Evolutionary conservation across 2,113 vertebrate genomes (phyloP).

Genomic region (Rhynchomys soricoides): DNA sequence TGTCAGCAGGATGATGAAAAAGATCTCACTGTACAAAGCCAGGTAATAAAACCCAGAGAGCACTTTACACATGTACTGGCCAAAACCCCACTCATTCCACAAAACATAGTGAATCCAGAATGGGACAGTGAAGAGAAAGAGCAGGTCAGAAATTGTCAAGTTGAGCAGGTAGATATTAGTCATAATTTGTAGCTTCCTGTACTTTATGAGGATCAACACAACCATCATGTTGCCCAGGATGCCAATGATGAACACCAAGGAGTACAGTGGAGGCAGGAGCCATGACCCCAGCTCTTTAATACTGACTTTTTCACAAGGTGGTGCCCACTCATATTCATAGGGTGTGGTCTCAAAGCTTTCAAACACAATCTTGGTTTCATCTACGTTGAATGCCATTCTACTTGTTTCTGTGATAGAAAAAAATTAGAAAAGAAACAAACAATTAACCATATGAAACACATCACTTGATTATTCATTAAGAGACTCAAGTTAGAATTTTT

Average conservation of each 20-base stretch:
- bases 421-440: background rate
- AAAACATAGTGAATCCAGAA: constrained; percentile 89
- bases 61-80: constrained; percentile 84
- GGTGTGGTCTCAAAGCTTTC: background rate
- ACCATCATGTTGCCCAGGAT: constrained; percentile 90
- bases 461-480: background rate
- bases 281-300: constrained; percentile 48
- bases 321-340: background rate
- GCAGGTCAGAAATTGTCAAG: constrained; percentile 91
- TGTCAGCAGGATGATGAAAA: constrained; percentile 90
- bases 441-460: background rate
- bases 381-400: background rate
- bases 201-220: constrained; percentile 88
- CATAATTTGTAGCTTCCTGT: constrained; percentile 88
- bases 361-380: fast-evolving
- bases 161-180: constrained; percentile 95
- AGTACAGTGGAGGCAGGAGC: constrained; percentile 89
- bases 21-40: constrained; percentile 88
- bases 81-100: constrained; percentile 88
- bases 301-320: background rate
- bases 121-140: constrained; percentile 89
- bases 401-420: constrained; percentile 7
- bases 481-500: background rate
- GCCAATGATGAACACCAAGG: constrained; percentile 89
- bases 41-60: constrained; percentile 84